Evolutionary conservation across 2,797 vertebrate genomes (phyloP), one percentile per base, ranked within the genome.

Genomic region (Rhyacichthys aspro): DNA sequence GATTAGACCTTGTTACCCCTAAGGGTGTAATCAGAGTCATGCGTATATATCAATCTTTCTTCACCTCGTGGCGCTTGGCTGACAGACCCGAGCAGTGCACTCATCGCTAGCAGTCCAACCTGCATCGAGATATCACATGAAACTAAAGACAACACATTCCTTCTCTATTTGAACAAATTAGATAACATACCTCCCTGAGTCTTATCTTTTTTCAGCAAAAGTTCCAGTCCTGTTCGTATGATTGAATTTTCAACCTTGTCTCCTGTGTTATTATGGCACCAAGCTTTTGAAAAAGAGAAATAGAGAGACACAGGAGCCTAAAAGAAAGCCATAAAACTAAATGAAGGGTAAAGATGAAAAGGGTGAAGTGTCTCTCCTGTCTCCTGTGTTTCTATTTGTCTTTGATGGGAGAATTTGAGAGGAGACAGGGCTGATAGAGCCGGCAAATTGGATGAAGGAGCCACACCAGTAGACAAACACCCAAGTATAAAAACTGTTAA

Each of bases 321-420:
- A 70, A 72, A 47, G 78, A 67, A 59, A 72, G 68, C 66, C 58
- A 52, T 87, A 88, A 89, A 90, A 87, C 72, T 72, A 85, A 86
- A 84, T 78, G 71, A 74, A 77, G 74, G 60, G 72, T 75, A 34
- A 72, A 81, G 77, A 86, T 79, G 60, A 85, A 84, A 76, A 80
- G 74, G 36, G 39, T 37, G 64, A 63, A 64, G 72, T 63, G 76
- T 76, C 64, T 80, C 78, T 61, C 36, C 66, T 28, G 23, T 28
- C 59, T 66, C 54, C 66, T 55, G 50, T 37, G 53, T 67, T 55
- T 67, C 33, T 11, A 64, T 74, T 82, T 14, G 8, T 82, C 85
- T 67, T 83, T 72, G 72, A 70, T 79, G 54, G 53, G 11, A 10
- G 60, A 62, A 36, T 45, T 34, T 62, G 59, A 65, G 48, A 56